These are phyloP conservation scores for Amia ocellicauda DNA, from an alignment of 2,113 vertebrate species.

Conservation along the genomic window DNA sequence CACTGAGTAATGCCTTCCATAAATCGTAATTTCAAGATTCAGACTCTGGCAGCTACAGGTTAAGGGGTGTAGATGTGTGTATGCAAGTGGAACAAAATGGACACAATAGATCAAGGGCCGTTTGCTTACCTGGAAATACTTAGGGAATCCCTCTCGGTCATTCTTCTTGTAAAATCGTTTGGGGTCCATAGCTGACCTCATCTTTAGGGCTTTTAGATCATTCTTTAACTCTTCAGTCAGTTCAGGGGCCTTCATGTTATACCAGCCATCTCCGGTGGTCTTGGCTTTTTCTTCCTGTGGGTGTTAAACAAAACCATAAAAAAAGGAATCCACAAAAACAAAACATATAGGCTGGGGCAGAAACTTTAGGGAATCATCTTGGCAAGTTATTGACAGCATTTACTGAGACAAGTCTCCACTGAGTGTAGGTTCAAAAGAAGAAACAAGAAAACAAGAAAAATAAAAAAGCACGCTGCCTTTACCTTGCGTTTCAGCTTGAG, in stretches of 20 bases:
- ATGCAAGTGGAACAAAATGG: too few species aligned
- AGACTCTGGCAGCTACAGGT: too few species aligned
- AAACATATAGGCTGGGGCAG: too few species aligned
- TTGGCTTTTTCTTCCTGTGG: constrained; percentile 78
- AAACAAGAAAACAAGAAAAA: not conserved
- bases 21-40: too few species aligned
- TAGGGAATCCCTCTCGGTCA: constrained; percentile 88
- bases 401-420: too few species aligned
- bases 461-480: constrained; percentile 32
- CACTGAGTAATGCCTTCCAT: too few species aligned
- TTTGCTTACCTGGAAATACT: constrained; percentile 89
- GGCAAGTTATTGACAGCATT: too few species aligned
- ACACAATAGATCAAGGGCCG: too few species aligned
- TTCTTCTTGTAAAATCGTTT: constrained; percentile 98
- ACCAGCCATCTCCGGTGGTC: constrained; percentile 86
- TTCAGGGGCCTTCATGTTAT: constrained; percentile 95
- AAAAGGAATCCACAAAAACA: too few species aligned
- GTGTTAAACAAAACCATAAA: constrained; percentile 8
- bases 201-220: constrained; percentile 84
- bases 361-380: too few species aligned
- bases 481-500: constrained; percentile 81
- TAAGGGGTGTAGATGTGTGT: too few species aligned
- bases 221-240: constrained; percentile 82
- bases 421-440: not conserved
- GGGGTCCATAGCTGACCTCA: constrained; percentile 85